Percentiles rank a stretch among this genome's conserved stretches.
These are phyloP conservation scores for Acromyrmex echinatior DNA, from an alignment of 1,140 invertebrate genomes.

Conservation along the genomic window DNA sequence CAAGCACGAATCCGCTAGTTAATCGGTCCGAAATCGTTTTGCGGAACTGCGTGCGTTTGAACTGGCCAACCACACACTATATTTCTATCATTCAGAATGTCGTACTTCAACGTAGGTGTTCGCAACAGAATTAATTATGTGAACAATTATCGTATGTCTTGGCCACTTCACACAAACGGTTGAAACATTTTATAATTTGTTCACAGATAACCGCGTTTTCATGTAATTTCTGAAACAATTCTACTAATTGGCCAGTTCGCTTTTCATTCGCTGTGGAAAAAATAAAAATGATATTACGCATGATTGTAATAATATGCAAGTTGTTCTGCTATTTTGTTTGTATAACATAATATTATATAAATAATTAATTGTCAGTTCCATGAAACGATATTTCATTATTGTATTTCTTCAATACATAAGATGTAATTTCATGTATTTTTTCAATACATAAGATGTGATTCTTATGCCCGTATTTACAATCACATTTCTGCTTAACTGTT, in stretches of 20 bases:
- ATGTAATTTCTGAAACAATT: conserved; percentile 12
- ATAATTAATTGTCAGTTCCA: conserved; percentile 28
- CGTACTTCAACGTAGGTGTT: not conserved
- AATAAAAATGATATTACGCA: not conserved
- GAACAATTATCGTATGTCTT: conserved; percentile 44
- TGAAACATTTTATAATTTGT: conserved; percentile 17
- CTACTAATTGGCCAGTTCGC: not conserved
- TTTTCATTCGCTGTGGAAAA: conserved; percentile 7
- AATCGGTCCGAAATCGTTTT: conserved; percentile 37
- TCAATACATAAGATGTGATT: not conserved
- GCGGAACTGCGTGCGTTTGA: conserved; percentile 4
- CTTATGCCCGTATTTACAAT: not conserved
- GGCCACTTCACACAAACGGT: not conserved
- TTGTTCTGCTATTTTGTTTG: not conserved
- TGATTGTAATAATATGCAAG: not conserved
- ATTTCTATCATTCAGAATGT: conserved; percentile 29
- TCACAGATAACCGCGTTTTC: conserved; percentile 18
- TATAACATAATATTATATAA: conserved; percentile 1
- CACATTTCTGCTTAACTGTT: not conserved
- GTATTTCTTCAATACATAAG: not conserved
- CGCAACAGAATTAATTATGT: conserved; percentile 33
- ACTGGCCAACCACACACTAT: conserved; percentile 13
- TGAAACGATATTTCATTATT: not conserved
- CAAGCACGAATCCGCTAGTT: conserved; percentile 48
- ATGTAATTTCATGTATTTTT: not conserved